phyloP scores from a whole-genome alignment of 1,140 invertebrate species.

The Batillaria attramentaria region DNA sequence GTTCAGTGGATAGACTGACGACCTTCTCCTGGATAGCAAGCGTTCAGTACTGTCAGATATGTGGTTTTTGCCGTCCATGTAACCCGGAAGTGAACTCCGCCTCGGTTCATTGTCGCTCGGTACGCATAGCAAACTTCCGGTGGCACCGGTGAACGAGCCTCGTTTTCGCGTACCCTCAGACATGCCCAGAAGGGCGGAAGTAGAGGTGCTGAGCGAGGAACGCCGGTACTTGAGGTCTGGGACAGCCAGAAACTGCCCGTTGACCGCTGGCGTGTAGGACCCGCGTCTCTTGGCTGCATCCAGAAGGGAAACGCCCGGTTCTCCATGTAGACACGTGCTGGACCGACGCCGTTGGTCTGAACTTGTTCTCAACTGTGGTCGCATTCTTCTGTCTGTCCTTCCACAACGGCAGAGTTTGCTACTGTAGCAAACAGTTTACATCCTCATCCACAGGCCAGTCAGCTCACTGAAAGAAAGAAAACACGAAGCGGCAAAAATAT shows the following conservation, averaged over 20 bases:
- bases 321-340: neutral
- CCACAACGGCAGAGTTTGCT: no score
- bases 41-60: neutral
- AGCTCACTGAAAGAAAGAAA: no score
- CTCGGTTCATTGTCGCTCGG: neutral
- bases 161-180: slow-evolving; percentile 12
- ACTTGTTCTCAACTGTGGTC: slow-evolving; percentile 14
- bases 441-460: no score
- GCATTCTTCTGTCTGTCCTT: neutral
- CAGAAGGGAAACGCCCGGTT: neutral
- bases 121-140: slow-evolving; percentile 21
- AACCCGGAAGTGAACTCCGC: slow-evolving; percentile 13
- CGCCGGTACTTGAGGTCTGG: slow-evolving; percentile 18
- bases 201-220: slow-evolving; percentile 18
- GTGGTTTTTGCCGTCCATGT: neutral
- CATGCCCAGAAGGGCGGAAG: slow-evolving; percentile 18
- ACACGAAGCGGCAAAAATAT: no score
- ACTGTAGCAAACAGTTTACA: no score
- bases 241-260: slow-evolving; percentile 22
- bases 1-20: neutral
- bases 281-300: neutral
- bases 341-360: slow-evolving; percentile 13
- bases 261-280: slow-evolving; percentile 1
- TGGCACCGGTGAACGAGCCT: slow-evolving; percentile 1
- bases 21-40: neutral